A percentile compares a stretch with the other conserved stretches of the same genome.
These are phyloP conservation scores for Psittacula derbiana DNA, from an alignment of 2,797 vertebrate genomes.

Conservation along the genomic window DNA sequence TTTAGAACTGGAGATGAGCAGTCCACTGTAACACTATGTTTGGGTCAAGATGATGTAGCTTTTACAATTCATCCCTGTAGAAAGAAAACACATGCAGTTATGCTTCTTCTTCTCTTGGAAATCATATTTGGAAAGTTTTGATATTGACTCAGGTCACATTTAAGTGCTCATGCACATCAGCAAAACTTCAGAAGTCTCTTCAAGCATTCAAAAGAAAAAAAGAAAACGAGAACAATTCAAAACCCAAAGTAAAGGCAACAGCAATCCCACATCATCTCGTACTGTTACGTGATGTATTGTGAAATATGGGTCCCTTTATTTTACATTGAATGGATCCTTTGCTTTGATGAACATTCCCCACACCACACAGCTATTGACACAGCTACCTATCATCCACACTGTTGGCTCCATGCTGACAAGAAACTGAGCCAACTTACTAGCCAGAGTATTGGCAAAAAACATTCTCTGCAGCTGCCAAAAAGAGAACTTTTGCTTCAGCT, in stretches of 20 bases:
- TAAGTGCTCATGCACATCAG: slow-evolving; percentile 11
- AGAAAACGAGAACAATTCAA: background rate
- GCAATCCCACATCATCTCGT: background rate
- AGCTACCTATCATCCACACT: background rate
- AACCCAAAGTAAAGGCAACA: slow-evolving; percentile 38
- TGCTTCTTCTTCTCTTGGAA: background rate
- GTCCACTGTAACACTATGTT: slow-evolving; percentile 81
- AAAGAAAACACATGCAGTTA: slow-evolving; percentile 62
- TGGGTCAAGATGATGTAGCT: slow-evolving; percentile 83
- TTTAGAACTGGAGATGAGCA: slow-evolving; percentile 81
- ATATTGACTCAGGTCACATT: background rate
- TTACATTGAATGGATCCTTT: background rate
- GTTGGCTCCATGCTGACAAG: background rate
- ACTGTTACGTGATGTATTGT: background rate
- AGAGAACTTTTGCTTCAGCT: background rate
- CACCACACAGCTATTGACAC: background rate
- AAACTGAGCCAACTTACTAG: slow-evolving; percentile 3
- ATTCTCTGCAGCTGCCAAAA: background rate
- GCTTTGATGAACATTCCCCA: background rate
- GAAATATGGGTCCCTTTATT: background rate
- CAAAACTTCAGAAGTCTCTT: background rate
- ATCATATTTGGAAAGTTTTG: background rate
- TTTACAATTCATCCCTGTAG: slow-evolving; percentile 96
- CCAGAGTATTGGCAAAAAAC: background rate
- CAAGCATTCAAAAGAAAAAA: slow-evolving; percentile 15